Evolutionary conservation across 2,797 vertebrate genomes (phyloP), one percentile per base, ranked within the genome.

Genomic region (Rhincodon typus): DNA sequence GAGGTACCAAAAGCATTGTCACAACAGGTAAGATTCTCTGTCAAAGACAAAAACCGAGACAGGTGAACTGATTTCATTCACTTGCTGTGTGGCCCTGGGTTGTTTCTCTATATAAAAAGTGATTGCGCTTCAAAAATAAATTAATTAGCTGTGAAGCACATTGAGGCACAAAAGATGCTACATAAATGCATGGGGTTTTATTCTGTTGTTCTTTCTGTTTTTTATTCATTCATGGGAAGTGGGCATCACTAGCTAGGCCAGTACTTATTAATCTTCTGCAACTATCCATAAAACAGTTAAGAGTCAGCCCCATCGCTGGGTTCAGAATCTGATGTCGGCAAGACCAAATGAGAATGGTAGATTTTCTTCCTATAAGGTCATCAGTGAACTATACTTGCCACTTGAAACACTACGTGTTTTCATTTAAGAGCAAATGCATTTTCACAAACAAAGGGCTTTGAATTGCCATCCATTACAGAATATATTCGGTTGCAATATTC

Each of bases 101-200:
- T 67, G 90, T 67, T 93, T 38, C 34, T 62, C 62, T 23, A 93
- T 19, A 93, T 13, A 93, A 93, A 67, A n/a, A 23, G 57, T 66
- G 66, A 93, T 93, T 66, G 90, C 34, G 66, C 19, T 38, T 67
- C 7, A 67, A 93, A 25, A 67, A 93, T 38, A 66, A 67, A 93
- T 38, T 2, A n/a, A 67, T 67, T 25, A 19, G 90, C 57, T 67
- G 62, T 21, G 34, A 93, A 93, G 90, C 66, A 38, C 34, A 21
- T 67, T 93, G 90, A 62, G n/a, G 66, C n/a, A 93, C 8, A 62
- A 67, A 93, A 93, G 88, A 5, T n/a, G n/a, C 90, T 67, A 91
- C 21, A 62, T 66, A 91, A 67, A 67, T 67, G 1, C 27, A 93
- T 8, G 19, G 42, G 19, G 66, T 62, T 67, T 82, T 82, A 4